Evolutionary conservation across 2,797 vertebrate genomes (phyloP), one percentile per base, ranked within the genome.

Genomic region (Myotis daubentonii): DNA sequence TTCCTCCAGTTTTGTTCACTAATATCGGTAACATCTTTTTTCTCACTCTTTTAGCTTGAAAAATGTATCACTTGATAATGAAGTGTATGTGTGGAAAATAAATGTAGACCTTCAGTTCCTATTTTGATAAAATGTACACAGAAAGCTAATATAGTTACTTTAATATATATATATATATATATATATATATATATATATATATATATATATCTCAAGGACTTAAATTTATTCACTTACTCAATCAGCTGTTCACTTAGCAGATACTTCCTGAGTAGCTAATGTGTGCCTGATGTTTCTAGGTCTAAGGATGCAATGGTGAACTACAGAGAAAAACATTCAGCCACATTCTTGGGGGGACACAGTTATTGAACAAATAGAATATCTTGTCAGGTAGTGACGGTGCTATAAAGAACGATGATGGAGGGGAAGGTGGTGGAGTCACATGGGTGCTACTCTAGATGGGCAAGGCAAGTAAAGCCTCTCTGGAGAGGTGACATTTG

Each of bases 11-110:
- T 87, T 84, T 89, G 47, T 66, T 20, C 16, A 28, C 62, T 71
- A 75, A 66, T 91, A 70, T 79, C 6, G 17, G 5, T n/a, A 79
- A 89, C 51, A 53, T 75, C 71, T 75, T 71, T n/a, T 70, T 13
- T 28, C 66, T 84, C 53, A 66, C 44, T 88, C 60, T 79, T 81
- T 79, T 88, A 82, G 16, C 78, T 92, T 93, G 51, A 93, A 94
- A 95, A 90, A 82, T 81, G 12, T 86, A 66, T 74, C 91, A 33
- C 33, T 62, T 89, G 25, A 41, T 75, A 88, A 83, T 38, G 84
- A 94, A 95, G 53, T 33, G 1, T 17, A 12, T 70, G 12, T 38
- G 57, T 95, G 10, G 72, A 93, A 78, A 84, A 65, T 65, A 60
- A 91, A 89, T 38, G 25, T 12, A 38, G 76, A 81, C 53, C 12